phyloP scores from a whole-genome alignment of 2,113 vertebrate species.

The Pandion haliaetus region DNA sequence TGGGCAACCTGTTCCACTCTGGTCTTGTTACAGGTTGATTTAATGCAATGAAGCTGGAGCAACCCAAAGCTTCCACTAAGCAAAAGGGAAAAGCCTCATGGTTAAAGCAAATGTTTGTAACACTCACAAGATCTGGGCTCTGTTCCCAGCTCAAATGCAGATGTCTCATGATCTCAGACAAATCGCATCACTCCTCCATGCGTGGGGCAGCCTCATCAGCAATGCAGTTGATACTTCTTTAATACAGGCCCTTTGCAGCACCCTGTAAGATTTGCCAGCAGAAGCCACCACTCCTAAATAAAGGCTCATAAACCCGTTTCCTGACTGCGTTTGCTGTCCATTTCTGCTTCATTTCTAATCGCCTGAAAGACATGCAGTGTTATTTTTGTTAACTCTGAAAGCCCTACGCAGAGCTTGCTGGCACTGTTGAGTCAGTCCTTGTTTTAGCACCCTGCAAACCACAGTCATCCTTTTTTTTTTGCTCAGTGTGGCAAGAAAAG shows the following conservation, averaged over 20 bases:
- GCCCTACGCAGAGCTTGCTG: background rate
- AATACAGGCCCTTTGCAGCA: background rate
- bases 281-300: background rate
- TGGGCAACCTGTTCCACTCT: background rate
- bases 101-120: background rate
- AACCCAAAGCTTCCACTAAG: background rate
- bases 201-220: accelerated
- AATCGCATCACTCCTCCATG: background rate
- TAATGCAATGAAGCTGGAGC: background rate
- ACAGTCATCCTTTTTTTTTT: background rate
- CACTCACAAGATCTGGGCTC: background rate
- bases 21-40: background rate
- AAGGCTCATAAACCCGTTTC: background rate
- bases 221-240: background rate
- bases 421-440: background rate
- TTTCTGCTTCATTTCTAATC: background rate
- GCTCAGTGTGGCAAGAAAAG: background rate
- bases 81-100: background rate
- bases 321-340: background rate
- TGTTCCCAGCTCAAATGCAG: background rate
- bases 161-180: background rate
- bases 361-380: accelerated
- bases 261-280: background rate
- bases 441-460: background rate
- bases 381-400: background rate